Percentiles rank a stretch among this genome's conserved stretches.
Evolutionary conservation across 2,888 invertebrate species (phyloP).

Genomic region (Didymodactylos carnosus): DNA sequence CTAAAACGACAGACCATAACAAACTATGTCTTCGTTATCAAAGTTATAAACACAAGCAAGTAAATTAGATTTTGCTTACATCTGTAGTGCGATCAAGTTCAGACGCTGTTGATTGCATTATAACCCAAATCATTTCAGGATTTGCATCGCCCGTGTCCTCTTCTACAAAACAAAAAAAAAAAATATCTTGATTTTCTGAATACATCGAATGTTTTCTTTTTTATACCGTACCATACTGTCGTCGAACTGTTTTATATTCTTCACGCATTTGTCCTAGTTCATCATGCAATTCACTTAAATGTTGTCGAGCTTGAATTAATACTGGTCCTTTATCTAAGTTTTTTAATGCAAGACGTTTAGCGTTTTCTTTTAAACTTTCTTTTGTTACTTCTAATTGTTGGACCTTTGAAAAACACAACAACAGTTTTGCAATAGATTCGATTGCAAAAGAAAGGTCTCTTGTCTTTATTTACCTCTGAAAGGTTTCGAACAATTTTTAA

Average conservation of each 20-base stretch:
- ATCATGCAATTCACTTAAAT: neutral
- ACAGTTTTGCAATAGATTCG: too few species aligned
- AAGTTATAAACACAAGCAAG: too few species aligned
- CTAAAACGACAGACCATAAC: neutral
- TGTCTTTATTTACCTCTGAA: neutral
- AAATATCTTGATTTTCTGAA: neutral
- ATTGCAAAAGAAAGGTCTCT: too few species aligned
- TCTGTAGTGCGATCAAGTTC: neutral
- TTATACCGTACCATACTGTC: neutral
- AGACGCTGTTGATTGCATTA: neutral
- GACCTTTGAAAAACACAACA: neutral
- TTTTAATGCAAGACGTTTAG: neutral
- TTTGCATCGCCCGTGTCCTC: neutral
- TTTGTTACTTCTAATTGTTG: neutral
- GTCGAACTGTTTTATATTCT: neutral
- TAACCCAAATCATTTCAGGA: neutral
- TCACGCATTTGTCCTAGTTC: neutral
- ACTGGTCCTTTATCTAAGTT: neutral
- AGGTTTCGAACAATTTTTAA: neutral
- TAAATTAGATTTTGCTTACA: neutral
- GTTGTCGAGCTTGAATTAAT: neutral
- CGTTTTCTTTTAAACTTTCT: neutral
- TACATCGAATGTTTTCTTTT: neutral
- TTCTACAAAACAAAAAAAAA: too few species aligned
- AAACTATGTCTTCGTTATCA: too few species aligned